Percentiles rank a stretch among this genome's conserved stretches.
Evolutionary conservation across 2,113 vertebrate genomes (phyloP).

Genomic region (Tetrax tetrax): DNA sequence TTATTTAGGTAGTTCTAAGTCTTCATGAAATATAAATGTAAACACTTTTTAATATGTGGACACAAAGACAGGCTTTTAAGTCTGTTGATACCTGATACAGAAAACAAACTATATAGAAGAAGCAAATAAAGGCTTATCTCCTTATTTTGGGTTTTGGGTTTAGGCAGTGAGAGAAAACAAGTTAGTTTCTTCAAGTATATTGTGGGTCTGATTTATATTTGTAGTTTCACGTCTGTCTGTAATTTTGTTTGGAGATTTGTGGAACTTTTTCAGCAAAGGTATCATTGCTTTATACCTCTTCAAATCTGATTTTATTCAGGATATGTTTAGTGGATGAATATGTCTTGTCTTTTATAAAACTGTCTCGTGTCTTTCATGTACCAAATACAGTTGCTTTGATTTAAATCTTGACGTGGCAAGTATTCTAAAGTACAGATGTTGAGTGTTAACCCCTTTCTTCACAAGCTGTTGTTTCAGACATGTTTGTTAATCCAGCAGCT

Average conservation of each 20-base stretch:
- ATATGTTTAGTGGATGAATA: neutral
- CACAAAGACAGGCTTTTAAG: neutral
- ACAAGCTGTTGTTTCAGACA: neutral
- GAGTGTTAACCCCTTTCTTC: neutral
- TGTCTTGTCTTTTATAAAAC: neutral
- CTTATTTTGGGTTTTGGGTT: neutral
- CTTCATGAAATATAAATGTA: neutral
- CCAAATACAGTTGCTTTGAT: neutral
- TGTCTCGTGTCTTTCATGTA: neutral
- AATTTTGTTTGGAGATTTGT: neutral
- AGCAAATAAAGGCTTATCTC: neutral
- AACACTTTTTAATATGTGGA: neutral
- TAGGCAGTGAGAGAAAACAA: neutral
- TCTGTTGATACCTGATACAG: neutral
- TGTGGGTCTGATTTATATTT: neutral
- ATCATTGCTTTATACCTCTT: neutral
- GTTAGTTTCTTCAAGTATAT: neutral
- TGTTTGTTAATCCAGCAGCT: neutral
- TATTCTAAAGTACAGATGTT: neutral
- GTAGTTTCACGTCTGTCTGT: neutral
- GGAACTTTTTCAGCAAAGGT: neutral
- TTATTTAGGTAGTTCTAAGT: neutral
- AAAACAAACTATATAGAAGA: neutral
- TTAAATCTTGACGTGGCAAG: neutral
- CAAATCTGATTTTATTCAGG: neutral